Evolutionary conservation across 2,888 invertebrate species (phyloP).

Genomic region (Hypena proboscidalis): DNA sequence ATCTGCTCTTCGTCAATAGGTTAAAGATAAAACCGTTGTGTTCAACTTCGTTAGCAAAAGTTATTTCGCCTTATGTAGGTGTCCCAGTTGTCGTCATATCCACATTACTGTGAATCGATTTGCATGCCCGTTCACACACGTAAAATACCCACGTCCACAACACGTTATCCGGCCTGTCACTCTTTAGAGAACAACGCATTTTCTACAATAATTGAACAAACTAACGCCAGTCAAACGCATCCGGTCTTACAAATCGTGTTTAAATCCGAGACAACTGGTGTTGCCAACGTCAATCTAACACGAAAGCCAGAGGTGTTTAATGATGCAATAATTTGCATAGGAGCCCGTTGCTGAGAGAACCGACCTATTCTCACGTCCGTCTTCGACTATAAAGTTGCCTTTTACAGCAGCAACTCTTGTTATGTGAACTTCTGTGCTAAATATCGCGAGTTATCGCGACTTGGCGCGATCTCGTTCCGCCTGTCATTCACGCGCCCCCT

Average conservation of each 20-base stretch:
- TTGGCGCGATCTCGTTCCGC: constrained; percentile 33
- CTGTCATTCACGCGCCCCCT: constrained; percentile 42
- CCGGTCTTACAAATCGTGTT: constrained; percentile 69
- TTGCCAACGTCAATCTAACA: constrained; percentile 72
- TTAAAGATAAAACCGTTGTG: too few species aligned
- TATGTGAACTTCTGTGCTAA: constrained; percentile 59
- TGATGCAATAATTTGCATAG: constrained; percentile 84
- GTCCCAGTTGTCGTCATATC: constrained; percentile 31
- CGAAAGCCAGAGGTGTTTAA: constrained; percentile 80
- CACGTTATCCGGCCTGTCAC: constrained; percentile 34
- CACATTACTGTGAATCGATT: constrained; percentile 32
- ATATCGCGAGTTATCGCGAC: constrained; percentile 49
- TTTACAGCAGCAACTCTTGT: constrained; percentile 67
- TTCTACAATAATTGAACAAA: constrained; percentile 67
- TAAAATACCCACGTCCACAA: constrained; percentile 25
- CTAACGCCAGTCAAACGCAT: constrained; percentile 77
- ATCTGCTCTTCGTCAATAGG: too few species aligned
- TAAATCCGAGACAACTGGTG: constrained; percentile 47
- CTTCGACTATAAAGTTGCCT: constrained; percentile 60
- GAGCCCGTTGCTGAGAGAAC: constrained; percentile 62
- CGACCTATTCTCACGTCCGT: constrained; percentile 81
- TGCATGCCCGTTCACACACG: constrained; percentile 29
- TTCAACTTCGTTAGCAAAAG: too few species aligned
- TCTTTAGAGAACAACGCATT: constrained; percentile 45
- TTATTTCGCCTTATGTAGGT: too few species aligned